Percentiles rank a stretch among this genome's conserved stretches.
These are phyloP conservation scores for Hydra vulgaris DNA, from an alignment of 30 jellyfish, hydroid and myxozoan genomes.

Conservation along the genomic window DNA sequence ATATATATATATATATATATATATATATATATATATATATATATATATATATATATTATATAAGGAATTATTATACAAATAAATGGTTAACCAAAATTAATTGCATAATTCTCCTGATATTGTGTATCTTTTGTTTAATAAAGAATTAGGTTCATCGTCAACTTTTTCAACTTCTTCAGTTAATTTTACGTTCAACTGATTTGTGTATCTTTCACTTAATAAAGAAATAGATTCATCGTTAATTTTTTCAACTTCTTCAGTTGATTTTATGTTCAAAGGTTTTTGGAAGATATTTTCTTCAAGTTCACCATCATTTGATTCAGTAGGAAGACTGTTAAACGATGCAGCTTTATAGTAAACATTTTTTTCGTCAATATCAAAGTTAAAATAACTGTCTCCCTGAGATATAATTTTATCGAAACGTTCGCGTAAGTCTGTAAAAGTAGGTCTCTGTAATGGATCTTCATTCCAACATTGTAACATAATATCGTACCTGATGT, in stretches of 20 bases:
- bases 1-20: no score
- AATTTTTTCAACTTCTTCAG: background rate
- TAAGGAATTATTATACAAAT: no score
- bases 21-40: no score
- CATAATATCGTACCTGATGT: slow-evolving; percentile 68
- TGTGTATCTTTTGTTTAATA: no score
- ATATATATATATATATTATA: no score
- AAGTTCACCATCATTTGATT: background rate
- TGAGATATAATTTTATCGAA: slow-evolving; percentile 55
- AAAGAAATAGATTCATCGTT: background rate
- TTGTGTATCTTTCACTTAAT: background rate
- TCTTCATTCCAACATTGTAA: slow-evolving; percentile 89
- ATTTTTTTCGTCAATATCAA: slow-evolving; percentile 53
- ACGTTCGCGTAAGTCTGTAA: slow-evolving; percentile 63
- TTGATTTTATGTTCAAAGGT: background rate
- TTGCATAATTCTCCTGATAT: no score
- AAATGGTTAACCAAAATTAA: no score
- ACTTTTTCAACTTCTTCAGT: no score
- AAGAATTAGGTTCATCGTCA: no score
- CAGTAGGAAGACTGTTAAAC: slow-evolving; percentile 51
- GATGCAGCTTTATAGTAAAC: slow-evolving; percentile 91
- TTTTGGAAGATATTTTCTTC: background rate
- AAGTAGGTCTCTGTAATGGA: slow-evolving; percentile 84
- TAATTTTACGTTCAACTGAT: no score
- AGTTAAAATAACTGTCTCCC: slow-evolving; percentile 70